Evolutionary conservation across 2,797 vertebrate genomes (phyloP), one percentile per base, ranked within the genome.

Genomic region (Chelon labrosus): DNA sequence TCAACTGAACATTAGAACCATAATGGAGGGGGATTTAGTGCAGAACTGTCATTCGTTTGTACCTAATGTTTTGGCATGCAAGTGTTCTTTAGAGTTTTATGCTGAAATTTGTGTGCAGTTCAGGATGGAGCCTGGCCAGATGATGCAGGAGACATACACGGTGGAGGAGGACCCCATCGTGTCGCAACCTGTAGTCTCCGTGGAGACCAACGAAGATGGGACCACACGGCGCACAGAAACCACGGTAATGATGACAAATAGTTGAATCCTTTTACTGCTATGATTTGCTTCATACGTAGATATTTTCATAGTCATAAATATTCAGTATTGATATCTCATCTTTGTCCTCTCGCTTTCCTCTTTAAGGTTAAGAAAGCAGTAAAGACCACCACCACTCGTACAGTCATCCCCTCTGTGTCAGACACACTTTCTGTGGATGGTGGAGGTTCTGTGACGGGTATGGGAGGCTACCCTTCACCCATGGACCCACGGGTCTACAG

Each of bases 101-200:
- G 4, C 9, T 77, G 13, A 52, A 42, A 37, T 63, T 16, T 58
- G 13, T 14, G 11, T 42, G 46, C 54, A 95, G 95, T 95, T 93
- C 89, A 97, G 95, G 94, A 98, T 99, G 94, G 97, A 99, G 83
- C 96, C 97, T 3, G 96, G 96, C 82, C 97, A 97, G 89, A 72
- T 97, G 19, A 85, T 98, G 77, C 93, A 96, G 90, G 96, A 97
- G 93, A 95, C 96, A 0, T 96, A 95, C 79, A 97, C 92, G 0
- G 91, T 96, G 85, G 95, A 97, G 88, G 96, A 97, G 64, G 95
- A 97, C 16, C 97, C 97, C 0, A 96, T 96, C 83, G 94, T 95
- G 42, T 84, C 79, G 9, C 86, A 90, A 85, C 96, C 96, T 0
- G 92, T 97, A 0, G 88, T 99, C 79, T 97, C 97, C 2, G 91